These are phyloP conservation scores for Leistus spinibarbis DNA, from an alignment of 2,888 invertebrate genomes.

Conservation along the genomic window DNA sequence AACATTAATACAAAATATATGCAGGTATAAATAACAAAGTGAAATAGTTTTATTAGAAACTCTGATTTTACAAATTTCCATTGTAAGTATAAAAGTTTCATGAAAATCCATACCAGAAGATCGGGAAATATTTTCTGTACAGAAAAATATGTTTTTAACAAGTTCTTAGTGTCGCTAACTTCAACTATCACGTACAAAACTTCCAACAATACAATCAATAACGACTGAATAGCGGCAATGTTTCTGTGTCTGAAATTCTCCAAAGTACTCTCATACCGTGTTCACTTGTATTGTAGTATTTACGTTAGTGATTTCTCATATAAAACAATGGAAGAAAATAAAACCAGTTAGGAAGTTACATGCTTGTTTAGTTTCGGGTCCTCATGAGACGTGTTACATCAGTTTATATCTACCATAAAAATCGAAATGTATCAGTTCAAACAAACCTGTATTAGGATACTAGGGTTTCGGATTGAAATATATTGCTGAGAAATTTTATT, in stretches of 20 bases:
- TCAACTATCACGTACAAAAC: not conserved
- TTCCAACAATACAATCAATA: not conserved
- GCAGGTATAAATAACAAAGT: too few species aligned
- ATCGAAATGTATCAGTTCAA: not conserved
- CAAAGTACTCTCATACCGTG: not conserved
- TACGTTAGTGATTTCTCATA: not conserved
- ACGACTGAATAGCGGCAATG: not conserved
- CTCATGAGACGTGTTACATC: not conserved
- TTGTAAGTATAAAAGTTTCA: not conserved
- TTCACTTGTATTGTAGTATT: not conserved
- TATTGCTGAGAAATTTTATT: too few species aligned
- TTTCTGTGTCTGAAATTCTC: not conserved
- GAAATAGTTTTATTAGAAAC: too few species aligned
- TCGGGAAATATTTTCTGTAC: not conserved
- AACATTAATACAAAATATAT: too few species aligned
- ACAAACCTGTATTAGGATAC: not conserved
- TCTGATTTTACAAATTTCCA: too few species aligned
- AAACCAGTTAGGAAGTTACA: not conserved
- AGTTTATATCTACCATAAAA: not conserved
- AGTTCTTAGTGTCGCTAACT: not conserved
- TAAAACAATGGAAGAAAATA: not conserved
- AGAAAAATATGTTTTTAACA: not conserved
- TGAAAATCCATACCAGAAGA: not conserved
- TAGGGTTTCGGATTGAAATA: not conserved
- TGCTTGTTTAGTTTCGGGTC: not conserved